Percentiles rank a stretch among this genome's conserved stretches.
Evolutionary conservation across 2,888 invertebrate genomes (phyloP).

Genomic region (Camponotus fellah): DNA sequence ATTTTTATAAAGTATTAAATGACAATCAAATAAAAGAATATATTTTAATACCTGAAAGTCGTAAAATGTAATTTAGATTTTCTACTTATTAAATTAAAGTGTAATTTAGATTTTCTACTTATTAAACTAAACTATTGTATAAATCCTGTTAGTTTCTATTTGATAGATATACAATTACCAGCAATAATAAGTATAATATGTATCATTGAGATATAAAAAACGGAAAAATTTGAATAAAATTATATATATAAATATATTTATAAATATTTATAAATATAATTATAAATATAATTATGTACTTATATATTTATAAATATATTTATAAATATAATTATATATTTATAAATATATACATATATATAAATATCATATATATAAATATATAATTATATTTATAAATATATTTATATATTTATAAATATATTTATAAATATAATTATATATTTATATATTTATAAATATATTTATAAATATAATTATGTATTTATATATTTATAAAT

Average conservation of each 20-base stretch:
- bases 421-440: too few species aligned
- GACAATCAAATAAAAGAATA: neutral
- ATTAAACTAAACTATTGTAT: neutral
- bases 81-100: neutral
- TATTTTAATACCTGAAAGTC: slow-evolving; percentile 1
- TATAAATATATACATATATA: too few species aligned
- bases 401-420: too few species aligned
- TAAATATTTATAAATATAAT: too few species aligned
- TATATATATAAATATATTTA: neutral
- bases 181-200: neutral
- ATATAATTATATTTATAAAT: too few species aligned
- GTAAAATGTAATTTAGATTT: neutral
- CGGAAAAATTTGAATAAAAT: neutral
- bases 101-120: neutral
- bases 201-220: neutral
- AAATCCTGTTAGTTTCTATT: slow-evolving; percentile 21
- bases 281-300: too few species aligned
- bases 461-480: too few species aligned
- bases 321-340: too few species aligned
- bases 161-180: neutral
- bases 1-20: neutral
- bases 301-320: too few species aligned
- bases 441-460: too few species aligned
- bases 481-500: too few species aligned
- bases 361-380: too few species aligned